Conservation (phyloP, 2,888 invertebrate genomes). For the Sinhomidia bicolor region DNA sequence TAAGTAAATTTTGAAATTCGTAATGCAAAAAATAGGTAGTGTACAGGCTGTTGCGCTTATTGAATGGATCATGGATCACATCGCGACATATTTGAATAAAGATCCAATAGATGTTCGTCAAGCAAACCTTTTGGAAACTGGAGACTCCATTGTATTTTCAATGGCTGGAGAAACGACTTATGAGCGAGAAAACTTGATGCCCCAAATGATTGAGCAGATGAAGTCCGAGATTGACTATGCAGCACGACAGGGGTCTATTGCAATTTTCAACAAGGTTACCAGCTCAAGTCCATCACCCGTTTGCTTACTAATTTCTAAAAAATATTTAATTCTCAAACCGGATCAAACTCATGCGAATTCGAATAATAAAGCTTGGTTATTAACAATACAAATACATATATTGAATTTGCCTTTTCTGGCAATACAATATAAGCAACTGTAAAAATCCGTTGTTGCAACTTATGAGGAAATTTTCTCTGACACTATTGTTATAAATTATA, state of each 20-base stretch:
- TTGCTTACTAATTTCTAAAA: too few species aligned
- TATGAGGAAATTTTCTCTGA: too few species aligned
- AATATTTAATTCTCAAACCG: too few species aligned
- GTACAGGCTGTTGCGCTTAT: conserved; percentile 82
- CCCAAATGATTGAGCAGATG: conserved; percentile 80
- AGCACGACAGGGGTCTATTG: conserved; percentile 79
- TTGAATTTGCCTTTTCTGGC: too few species aligned
- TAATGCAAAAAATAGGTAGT: conserved; percentile 76
- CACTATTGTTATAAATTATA: too few species aligned
- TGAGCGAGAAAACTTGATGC: conserved; percentile 70
- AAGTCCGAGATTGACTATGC: conserved; percentile 80
- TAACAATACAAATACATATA: too few species aligned
- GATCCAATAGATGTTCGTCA: conserved; percentile 83
- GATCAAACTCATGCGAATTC: too few species aligned
- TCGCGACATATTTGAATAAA: conserved; percentile 81
- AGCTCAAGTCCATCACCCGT: too few species aligned
- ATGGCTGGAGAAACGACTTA: conserved; percentile 44
- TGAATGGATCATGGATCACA: conserved; percentile 83
- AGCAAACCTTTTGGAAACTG: conserved; percentile 83
- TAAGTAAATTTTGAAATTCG: neutral
- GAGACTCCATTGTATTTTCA: conserved; percentile 51
- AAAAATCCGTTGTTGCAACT: too few species aligned
- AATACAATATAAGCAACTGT: too few species aligned
- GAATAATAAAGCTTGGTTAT: too few species aligned
- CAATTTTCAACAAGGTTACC: conserved; percentile 81